These are phyloP conservation scores for Drosophila parthenogenetica DNA, from an alignment of 2,888 invertebrate genomes.

Conservation along the genomic window DNA sequence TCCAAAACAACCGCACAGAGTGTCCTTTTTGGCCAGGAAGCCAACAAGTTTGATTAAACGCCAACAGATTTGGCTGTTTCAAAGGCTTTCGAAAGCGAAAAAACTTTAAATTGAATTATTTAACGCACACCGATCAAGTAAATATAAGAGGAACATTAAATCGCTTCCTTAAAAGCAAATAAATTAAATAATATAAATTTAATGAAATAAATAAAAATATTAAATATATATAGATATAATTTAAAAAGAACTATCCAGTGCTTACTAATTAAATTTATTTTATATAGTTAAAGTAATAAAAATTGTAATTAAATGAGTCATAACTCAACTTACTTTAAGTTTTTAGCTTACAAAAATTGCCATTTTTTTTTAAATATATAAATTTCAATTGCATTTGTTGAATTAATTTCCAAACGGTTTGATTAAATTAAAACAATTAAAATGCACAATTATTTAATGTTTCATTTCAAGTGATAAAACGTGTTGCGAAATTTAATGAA, in stretches of 20 bases:
- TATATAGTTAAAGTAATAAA: no score
- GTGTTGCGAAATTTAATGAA: conserved; percentile 18
- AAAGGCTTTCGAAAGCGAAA: conserved; percentile 36
- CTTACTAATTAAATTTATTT: no score
- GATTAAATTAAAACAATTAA: conserved; percentile 29
- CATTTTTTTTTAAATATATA: background rate
- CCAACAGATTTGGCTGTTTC: conserved; percentile 34
- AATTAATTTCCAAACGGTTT: conserved; percentile 13
- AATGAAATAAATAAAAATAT: no score
- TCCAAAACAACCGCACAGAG: conserved; percentile 24
- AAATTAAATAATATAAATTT: no score
- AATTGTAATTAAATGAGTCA: no score
- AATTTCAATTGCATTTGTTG: background rate
- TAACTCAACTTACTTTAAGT: no score
- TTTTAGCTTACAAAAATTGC: no score
- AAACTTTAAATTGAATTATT: conserved; percentile 38
- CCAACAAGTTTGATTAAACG: conserved; percentile 64
- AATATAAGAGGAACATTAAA: background rate
- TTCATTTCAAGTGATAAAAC: conserved; percentile 31
- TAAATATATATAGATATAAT: no score
- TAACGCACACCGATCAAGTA: conserved; percentile 21
- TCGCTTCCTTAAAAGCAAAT: background rate
- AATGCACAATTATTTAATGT: conserved; percentile 35
- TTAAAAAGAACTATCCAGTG: no score
- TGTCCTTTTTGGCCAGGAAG: conserved; percentile 48